These are phyloP conservation scores for Dendroctonus valens DNA, from an alignment of 1,140 invertebrate genomes.

Conservation along the genomic window DNA sequence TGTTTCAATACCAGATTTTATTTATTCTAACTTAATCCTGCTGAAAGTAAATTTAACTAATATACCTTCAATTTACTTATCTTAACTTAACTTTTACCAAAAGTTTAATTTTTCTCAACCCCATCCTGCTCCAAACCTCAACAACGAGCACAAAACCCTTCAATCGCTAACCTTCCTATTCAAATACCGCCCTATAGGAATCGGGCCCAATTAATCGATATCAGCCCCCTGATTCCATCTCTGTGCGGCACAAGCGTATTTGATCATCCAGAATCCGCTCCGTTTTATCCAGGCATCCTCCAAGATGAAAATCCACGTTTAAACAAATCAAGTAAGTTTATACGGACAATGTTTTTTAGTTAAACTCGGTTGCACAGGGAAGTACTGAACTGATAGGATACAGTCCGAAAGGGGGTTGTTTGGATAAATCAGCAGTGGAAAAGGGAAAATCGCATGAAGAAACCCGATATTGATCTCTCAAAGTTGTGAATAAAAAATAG, in stretches of 20 bases:
- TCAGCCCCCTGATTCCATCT: slow-evolving; percentile 6
- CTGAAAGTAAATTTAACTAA: no score
- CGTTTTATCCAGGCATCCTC: neutral
- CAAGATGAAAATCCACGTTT: slow-evolving; percentile 19
- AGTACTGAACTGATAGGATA: neutral
- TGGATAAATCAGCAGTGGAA: neutral
- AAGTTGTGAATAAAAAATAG: slow-evolving; percentile 1
- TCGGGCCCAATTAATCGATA: neutral
- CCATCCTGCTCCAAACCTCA: no score
- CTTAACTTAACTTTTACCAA: no score
- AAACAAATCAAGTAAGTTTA: slow-evolving; percentile 10
- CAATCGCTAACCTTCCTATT: no score
- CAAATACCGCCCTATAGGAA: no score
- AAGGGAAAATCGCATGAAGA: slow-evolving; percentile 6
- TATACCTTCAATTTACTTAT: no score
- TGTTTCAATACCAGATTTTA: no score
- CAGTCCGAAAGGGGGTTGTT: slow-evolving; percentile 5
- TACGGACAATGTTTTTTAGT: neutral
- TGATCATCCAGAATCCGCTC: slow-evolving; percentile 2
- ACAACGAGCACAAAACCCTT: no score
- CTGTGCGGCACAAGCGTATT: slow-evolving; percentile 18
- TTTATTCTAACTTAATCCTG: no score
- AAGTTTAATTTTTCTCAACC: no score
- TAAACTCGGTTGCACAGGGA: neutral
- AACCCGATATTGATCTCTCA: slow-evolving; percentile 15